Percentiles rank a stretch among this genome's conserved stretches.
Evolutionary conservation across 2,797 vertebrate species (phyloP).

Genomic region (Cryptoprocta ferox): DNA sequence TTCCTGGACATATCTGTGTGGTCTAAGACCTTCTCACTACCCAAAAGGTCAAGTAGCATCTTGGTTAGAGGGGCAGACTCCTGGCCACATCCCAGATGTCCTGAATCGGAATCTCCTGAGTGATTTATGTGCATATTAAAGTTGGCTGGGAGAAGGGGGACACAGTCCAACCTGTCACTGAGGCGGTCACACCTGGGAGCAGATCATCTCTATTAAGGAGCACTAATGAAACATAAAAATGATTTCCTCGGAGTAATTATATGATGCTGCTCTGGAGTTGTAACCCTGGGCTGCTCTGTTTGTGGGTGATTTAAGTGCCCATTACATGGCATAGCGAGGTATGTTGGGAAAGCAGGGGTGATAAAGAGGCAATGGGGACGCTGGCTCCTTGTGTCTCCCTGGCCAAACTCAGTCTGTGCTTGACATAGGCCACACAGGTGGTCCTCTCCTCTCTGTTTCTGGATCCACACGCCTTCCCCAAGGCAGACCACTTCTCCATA

Average conservation of each 20-base stretch:
- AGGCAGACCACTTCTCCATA: not conserved
- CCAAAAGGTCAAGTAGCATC: not conserved
- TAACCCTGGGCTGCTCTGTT: not conserved
- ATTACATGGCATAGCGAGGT: not conserved
- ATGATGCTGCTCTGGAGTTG: not conserved
- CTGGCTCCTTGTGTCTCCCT: no score
- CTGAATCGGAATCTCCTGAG: not conserved
- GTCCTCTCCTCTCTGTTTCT: not conserved
- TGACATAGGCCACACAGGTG: rapidly evolving
- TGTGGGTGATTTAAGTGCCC: not conserved
- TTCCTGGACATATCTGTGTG: not conserved
- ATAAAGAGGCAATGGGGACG: not conserved
- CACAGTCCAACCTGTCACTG: not conserved
- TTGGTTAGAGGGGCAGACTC: not conserved
- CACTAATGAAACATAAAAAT: not conserved
- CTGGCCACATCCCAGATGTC: rapidly evolving
- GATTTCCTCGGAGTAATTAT: not conserved
- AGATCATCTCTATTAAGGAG: not conserved
- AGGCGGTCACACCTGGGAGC: not conserved
- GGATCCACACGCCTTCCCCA: not conserved
- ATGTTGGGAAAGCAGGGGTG: not conserved
- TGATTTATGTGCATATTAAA: not conserved
- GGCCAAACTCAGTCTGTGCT: not conserved
- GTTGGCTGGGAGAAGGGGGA: not conserved
- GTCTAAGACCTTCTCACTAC: not conserved